A percentile compares a stretch with the other conserved stretches of the same genome.
phyloP scores from a whole-genome alignment of 1,140 invertebrate genomes.

The Manduca sexta region DNA sequence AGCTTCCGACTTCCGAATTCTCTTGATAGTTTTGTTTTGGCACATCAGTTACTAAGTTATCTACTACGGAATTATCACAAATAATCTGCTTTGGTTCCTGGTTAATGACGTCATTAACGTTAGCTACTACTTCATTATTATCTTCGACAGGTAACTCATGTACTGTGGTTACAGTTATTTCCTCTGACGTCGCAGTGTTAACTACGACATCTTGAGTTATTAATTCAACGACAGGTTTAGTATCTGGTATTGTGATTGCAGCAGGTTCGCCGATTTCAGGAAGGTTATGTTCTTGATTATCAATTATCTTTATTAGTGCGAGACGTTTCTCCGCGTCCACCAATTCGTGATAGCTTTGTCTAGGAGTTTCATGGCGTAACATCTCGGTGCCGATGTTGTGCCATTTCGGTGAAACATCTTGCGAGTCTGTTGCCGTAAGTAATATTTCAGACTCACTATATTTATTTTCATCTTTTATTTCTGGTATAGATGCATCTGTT shows the following conservation, averaged over 20 bases:
- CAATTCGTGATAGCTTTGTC: conserved; percentile 34
- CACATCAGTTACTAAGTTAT: conserved; percentile 5
- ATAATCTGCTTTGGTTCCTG: too few relatives aligned
- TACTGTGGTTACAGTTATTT: too few relatives aligned
- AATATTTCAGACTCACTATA: neutral
- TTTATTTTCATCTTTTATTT: neutral
- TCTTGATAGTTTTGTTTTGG: conserved; percentile 20
- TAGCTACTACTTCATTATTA: neutral
- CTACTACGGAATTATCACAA: neutral
- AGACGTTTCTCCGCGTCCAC: conserved; percentile 31
- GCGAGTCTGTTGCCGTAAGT: neutral
- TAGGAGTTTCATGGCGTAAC: conserved; percentile 18
- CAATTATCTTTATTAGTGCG: conserved; percentile 7
- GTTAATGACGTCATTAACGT: too few relatives aligned
- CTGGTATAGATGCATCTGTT: neutral
- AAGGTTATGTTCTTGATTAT: neutral
- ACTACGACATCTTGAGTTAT: neutral
- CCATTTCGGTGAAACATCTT: too few relatives aligned
- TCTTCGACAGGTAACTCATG: neutral
- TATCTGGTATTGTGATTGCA: neutral
- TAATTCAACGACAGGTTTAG: neutral
- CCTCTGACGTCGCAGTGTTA: neutral
- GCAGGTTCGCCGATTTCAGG: neutral
- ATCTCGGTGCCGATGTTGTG: neutral
- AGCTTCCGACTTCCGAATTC: conserved; percentile 21